A percentile compares a stretch with the other conserved stretches of the same genome.
phyloP scores from a whole-genome alignment of 2,113 vertebrate genomes.

The Periophthalmus modestus region DNA sequence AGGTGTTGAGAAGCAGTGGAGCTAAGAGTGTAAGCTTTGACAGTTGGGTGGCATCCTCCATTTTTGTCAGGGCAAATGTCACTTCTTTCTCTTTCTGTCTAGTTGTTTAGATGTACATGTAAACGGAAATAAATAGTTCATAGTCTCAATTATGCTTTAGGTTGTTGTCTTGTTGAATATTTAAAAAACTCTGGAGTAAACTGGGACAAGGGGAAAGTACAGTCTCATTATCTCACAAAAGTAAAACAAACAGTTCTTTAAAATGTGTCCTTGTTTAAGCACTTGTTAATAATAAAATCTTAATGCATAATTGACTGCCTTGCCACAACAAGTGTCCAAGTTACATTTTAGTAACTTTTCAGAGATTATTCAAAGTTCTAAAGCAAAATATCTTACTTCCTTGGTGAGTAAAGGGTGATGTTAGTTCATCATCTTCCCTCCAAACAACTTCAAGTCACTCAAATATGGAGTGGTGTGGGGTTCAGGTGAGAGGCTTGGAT shows the following conservation, averaged over 20 bases:
- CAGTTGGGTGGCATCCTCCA: constrained; percentile 90
- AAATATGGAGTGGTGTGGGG: constrained; percentile 64
- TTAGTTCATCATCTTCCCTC: constrained; percentile 53
- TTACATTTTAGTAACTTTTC: constrained; percentile 36
- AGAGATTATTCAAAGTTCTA: constrained; percentile 52
- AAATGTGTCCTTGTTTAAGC: constrained; percentile 53
- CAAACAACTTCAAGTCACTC: constrained; percentile 43
- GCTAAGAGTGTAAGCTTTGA: constrained; percentile 45
- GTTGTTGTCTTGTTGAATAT: constrained; percentile 53
- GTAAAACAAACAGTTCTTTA: constrained; percentile 57
- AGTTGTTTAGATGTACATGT: constrained; percentile 52
- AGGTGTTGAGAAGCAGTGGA: constrained; percentile 47
- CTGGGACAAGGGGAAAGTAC: constrained; percentile 49
- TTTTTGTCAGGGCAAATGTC: constrained; percentile 95
- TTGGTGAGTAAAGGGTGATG: constrained; percentile 48
- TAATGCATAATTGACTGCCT: constrained; percentile 62
- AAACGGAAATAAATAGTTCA: constrained; percentile 48
- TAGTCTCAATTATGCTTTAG: constrained; percentile 41
- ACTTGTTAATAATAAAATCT: constrained; percentile 65
- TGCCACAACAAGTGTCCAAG: constrained; percentile 45
- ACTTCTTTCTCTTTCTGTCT: constrained; percentile 79
- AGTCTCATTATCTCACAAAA: constrained; percentile 66
- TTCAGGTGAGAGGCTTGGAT: constrained; percentile 48
- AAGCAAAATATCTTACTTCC: constrained; percentile 46
- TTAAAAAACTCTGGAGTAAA: constrained; percentile 69